Evolutionary conservation across 2,113 vertebrate species (phyloP), one percentile per base, ranked within the genome.

Genomic region (Axis porcinus): DNA sequence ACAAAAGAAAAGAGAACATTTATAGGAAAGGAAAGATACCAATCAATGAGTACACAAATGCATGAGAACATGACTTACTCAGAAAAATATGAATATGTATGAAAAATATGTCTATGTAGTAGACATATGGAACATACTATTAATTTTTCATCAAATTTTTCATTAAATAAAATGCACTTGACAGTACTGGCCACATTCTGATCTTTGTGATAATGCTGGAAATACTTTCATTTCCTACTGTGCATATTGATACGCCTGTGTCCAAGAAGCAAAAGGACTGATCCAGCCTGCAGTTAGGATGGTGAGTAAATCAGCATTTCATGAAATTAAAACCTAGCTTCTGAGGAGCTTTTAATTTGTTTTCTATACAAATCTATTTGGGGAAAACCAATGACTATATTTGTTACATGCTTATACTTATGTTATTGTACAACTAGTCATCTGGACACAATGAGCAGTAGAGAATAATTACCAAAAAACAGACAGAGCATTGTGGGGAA

Each of bases 401-500:
- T 88, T 70, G 50, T 62, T 91, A 45, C n/a, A 60, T 78, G 33
- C n/a, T 89, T 85, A 94, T 47, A 7, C n/a, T 52, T 50, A 58
- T 0, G 2, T 74, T 81, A 86, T 88, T 67, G 81, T 52, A 55
- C 25, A 74, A 19, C 27, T n/a, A 54, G 47, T 86, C 62, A 79
- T 94, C 70, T 36, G 9, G 70, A 79, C 36, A 86, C 40, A 93
- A 74, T 33, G 57, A 85, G 27, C 28, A 67, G n/a, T 52, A 74
- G 40, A 95, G 89, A 92, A 70, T 76, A 94, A 90, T 82, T 82
- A 89, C 33, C 33, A 85, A 95, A 84, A 78, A 94, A 82, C 33
- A 94, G 30, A 82, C 33, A 81, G 40, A 93, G 33, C n/a, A 86
- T 16, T n/a, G 28, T 83, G 25, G 88, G 25, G 2, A 58, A 89